A percentile compares a stretch with the other conserved stretches of the same genome.
Evolutionary conservation across 2,888 invertebrate genomes (phyloP).

Genomic region (Anagyrus pseudococci): DNA sequence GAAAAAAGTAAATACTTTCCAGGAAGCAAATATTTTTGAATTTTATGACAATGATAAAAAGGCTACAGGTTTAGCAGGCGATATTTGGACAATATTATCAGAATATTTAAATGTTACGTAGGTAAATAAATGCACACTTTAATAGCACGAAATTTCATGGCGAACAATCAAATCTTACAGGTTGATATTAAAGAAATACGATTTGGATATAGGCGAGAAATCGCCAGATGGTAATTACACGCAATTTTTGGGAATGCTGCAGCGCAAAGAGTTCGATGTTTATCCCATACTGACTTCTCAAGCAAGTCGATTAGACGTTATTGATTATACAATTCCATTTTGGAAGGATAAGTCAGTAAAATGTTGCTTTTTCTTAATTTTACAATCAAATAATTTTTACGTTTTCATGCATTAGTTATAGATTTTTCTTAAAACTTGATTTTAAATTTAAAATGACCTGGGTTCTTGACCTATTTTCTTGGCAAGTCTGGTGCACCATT

Average conservation of each 20-base stretch:
- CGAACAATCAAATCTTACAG: not conserved
- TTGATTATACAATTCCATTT: not conserved
- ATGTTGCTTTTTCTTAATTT: not conserved
- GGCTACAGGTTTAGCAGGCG: conserved; percentile 21
- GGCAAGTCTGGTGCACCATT: not conserved
- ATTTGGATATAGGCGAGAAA: not conserved
- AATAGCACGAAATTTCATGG: not conserved
- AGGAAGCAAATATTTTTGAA: conserved; percentile 26
- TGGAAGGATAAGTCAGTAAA: not conserved
- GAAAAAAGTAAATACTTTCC: not conserved
- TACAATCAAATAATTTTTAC: not conserved
- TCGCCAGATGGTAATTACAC: not conserved
- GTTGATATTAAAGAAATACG: not conserved
- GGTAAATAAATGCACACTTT: not conserved
- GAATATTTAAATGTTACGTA: conserved; percentile 33
- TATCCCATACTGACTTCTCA: not conserved
- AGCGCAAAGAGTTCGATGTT: not conserved
- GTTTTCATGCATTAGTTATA: not conserved
- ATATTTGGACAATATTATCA: conserved; percentile 29
- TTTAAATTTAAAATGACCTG: not conserved
- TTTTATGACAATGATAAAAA: conserved; percentile 23
- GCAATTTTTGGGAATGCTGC: not conserved
- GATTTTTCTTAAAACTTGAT: not conserved
- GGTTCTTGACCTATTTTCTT: not conserved
- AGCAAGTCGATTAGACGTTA: not conserved